phyloP scores from a whole-genome alignment of 2,797 vertebrate species.

The Enteromius afrohamiltoni region DNA sequence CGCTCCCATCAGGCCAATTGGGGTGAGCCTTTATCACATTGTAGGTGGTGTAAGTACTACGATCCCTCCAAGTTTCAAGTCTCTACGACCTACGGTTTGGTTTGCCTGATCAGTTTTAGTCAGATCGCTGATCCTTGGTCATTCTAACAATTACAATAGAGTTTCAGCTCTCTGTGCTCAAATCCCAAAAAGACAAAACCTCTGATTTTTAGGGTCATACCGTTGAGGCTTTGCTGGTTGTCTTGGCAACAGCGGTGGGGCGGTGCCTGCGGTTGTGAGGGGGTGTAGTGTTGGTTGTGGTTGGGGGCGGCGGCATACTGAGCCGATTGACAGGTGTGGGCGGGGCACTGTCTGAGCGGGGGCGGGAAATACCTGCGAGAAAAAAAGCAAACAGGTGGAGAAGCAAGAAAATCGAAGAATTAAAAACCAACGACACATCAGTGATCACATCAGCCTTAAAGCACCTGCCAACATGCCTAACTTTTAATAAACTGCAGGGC shows the following conservation, averaged over 20 bases:
- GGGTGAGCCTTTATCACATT: not conserved
- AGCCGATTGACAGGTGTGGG: slow-evolving; percentile 87
- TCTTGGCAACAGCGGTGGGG: slow-evolving; percentile 85
- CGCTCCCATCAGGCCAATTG: no score
- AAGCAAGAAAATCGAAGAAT: not conserved
- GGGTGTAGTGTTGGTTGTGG: slow-evolving; percentile 82
- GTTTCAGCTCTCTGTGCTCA: no score
- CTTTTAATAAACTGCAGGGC: not conserved
- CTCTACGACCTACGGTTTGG: not conserved
- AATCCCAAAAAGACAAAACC: not conserved
- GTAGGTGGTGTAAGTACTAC: not conserved
- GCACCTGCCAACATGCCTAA: not conserved
- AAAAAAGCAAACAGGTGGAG: slow-evolving; percentile 1
- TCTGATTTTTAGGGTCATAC: slow-evolving; percentile 67
- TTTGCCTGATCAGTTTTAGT: not conserved
- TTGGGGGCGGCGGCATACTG: slow-evolving; percentile 79
- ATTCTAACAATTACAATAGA: no score
- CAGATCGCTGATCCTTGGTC: no score
- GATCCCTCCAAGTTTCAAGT: not conserved
- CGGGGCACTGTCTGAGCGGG: slow-evolving; percentile 90
- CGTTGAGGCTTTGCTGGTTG: slow-evolving; percentile 84
- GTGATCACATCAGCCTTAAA: not conserved
- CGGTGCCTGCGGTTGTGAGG: slow-evolving; percentile 87
- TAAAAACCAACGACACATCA: not conserved
- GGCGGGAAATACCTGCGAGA: slow-evolving; percentile 86